phyloP scores from a whole-genome alignment of 1,140 invertebrate species.

The Halictus rubicundus region DNA sequence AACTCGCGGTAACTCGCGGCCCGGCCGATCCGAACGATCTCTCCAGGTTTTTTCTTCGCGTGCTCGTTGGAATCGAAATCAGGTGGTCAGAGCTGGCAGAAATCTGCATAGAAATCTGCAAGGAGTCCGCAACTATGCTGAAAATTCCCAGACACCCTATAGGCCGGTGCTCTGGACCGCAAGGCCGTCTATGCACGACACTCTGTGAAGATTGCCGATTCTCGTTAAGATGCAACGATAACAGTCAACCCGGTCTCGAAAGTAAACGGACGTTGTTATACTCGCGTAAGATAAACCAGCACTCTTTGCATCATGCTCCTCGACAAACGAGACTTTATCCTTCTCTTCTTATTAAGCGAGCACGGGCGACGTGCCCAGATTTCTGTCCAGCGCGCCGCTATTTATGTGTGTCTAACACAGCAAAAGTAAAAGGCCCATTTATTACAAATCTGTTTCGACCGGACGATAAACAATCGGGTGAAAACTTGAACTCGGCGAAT shows the following conservation, averaged over 20 bases:
- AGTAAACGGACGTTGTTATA: constrained; percentile 52
- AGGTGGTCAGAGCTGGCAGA: background rate
- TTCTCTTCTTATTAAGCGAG: constrained; percentile 42
- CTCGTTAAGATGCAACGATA: constrained; percentile 57
- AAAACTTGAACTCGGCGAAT: constrained; percentile 15
- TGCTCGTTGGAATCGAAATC: no score
- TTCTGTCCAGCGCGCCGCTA: constrained; percentile 23
- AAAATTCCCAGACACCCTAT: constrained; percentile 32
- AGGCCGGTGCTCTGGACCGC: background rate
- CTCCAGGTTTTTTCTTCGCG: no score
- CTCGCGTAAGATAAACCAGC: constrained; percentile 41
- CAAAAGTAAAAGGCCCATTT: constrained; percentile 39
- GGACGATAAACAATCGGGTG: constrained; percentile 28
- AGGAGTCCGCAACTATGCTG: no score
- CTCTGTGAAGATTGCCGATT: constrained; percentile 64
- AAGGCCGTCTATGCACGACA: constrained; percentile 52
- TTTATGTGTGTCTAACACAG: constrained; percentile 28
- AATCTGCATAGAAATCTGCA: background rate
- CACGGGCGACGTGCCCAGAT: constrained; percentile 31
- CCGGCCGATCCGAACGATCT: no score
- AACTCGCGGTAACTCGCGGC: no score
- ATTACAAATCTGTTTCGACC: constrained; percentile 35
- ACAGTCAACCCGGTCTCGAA: constrained; percentile 45
- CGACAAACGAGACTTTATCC: constrained; percentile 46
- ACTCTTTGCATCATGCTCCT: constrained; percentile 46